Percentiles rank a stretch among this genome's conserved stretches.
phyloP scores from a whole-genome alignment of 2,888 invertebrate genomes.

The Malthinus seriepunctatus region DNA sequence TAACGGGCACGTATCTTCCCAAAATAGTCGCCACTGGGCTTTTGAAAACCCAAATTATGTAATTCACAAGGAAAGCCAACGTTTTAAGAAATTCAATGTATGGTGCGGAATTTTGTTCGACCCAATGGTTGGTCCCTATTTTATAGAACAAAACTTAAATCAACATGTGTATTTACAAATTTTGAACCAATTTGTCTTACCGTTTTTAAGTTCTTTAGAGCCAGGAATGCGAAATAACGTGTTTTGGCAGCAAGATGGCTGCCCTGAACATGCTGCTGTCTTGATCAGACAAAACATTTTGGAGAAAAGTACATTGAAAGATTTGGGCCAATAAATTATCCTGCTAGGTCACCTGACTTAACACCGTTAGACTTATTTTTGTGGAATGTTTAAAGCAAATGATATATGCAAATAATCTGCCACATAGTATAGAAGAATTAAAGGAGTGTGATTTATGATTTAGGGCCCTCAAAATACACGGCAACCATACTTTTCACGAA shows the following conservation, averaged over 20 bases:
- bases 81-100: not conserved
- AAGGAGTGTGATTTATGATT: too few relatives aligned
- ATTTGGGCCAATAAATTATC: not conserved
- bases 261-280: slow-evolving; percentile 6
- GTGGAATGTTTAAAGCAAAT: not conserved
- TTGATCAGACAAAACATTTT: slow-evolving; percentile 5
- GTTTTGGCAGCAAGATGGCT: slow-evolving; percentile 10
- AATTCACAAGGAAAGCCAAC: not conserved
- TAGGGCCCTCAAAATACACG: too few relatives aligned
- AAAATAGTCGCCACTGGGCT: not conserved
- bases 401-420: not conserved
- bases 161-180: not conserved
- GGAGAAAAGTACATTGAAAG: not conserved
- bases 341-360: slow-evolving; percentile 1
- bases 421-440: not conserved
- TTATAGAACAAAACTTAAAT: slow-evolving; percentile 5
- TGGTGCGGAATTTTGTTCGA: not conserved
- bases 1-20: too few relatives aligned
- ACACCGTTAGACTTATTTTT: not conserved
- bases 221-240: not conserved
- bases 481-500: too few relatives aligned
- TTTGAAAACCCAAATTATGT: not conserved
- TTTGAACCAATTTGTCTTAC: not conserved
- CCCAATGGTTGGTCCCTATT: slow-evolving; percentile 1
- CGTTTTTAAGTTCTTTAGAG: not conserved